These are phyloP conservation scores for Ptilonorhynchus violaceus DNA, from an alignment of 2,113 vertebrate genomes.

Conservation along the genomic window DNA sequence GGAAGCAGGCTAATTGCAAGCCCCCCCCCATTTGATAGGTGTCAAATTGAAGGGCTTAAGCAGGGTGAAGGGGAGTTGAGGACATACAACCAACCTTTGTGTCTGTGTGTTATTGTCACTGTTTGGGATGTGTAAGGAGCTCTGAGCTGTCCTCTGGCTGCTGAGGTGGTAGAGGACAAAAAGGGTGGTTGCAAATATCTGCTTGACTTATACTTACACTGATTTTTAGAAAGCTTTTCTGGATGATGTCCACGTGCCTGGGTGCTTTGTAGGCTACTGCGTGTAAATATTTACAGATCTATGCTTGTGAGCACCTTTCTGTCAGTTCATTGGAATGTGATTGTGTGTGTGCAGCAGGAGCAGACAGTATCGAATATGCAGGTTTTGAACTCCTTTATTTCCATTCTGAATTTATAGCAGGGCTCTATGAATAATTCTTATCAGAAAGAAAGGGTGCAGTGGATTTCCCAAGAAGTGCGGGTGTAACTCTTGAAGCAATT, in stretches of 20 bases:
- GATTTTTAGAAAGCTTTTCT: conserved; percentile 1
- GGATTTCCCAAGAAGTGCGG: not conserved
- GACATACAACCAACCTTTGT: not conserved
- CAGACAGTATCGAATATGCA: not conserved
- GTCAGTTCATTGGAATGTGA: conserved; percentile 4
- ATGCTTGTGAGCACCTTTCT: not conserved
- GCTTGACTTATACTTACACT: not conserved
- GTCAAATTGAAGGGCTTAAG: not conserved
- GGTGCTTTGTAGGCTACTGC: not conserved
- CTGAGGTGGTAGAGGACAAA: not conserved
- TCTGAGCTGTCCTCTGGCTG: not conserved
- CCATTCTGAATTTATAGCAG: not conserved
- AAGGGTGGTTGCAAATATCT: not conserved
- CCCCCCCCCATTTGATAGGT: not conserved
- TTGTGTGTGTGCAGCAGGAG: not conserved
- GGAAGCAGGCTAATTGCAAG: not conserved
- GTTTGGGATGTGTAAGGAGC: not conserved
- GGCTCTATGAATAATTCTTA: not conserved
- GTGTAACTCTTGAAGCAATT: not conserved
- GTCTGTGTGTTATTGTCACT: not conserved
- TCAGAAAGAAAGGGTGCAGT: not conserved
- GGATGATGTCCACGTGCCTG: not conserved
- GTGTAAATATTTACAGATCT: conserved; percentile 40
- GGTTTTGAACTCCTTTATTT: not conserved
- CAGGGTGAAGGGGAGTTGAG: not conserved